phyloP scores from a whole-genome alignment of 2,113 vertebrate genomes.

The Triplophysa tibetana region DNA sequence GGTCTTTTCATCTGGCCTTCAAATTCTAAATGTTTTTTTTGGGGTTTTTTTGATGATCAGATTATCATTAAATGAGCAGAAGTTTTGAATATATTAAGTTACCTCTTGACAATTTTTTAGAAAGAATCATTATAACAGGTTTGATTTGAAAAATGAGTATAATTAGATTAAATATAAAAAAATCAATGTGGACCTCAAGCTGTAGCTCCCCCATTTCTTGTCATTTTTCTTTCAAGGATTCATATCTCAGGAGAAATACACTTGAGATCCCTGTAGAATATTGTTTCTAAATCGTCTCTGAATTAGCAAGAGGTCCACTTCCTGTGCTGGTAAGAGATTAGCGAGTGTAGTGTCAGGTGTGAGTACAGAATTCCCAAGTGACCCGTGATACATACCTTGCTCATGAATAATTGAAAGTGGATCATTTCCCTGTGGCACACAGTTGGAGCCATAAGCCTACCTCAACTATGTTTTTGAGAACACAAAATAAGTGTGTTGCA shows the following conservation, averaged over 20 bases:
- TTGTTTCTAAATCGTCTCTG: constrained; percentile 1
- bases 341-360: neutral
- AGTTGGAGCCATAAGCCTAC: constrained; percentile 11
- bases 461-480: constrained; percentile 9
- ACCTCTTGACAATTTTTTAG: neutral
- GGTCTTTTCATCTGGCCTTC: constrained; percentile 13
- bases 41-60: constrained; percentile 14
- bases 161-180: neutral
- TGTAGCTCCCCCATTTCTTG: neutral
- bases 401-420: constrained; percentile 42
- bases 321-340: constrained; percentile 3
- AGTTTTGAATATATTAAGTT: neutral
- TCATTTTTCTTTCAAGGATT: neutral
- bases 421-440: constrained; percentile 30
- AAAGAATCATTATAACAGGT: neutral
- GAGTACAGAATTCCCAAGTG: constrained; percentile 10
- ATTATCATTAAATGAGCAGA: neutral
- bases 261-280: constrained; percentile 11
- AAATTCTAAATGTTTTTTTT: constrained; percentile 33
- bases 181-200: neutral
- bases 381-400: constrained; percentile 15
- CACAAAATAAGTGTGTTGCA: constrained; percentile 32
- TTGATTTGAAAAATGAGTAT: neutral
- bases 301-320: constrained; percentile 1
- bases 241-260: neutral